These are phyloP conservation scores for Pyxicephalus adspersus DNA, from an alignment of 2,113 vertebrate species.

Conservation along the genomic window DNA sequence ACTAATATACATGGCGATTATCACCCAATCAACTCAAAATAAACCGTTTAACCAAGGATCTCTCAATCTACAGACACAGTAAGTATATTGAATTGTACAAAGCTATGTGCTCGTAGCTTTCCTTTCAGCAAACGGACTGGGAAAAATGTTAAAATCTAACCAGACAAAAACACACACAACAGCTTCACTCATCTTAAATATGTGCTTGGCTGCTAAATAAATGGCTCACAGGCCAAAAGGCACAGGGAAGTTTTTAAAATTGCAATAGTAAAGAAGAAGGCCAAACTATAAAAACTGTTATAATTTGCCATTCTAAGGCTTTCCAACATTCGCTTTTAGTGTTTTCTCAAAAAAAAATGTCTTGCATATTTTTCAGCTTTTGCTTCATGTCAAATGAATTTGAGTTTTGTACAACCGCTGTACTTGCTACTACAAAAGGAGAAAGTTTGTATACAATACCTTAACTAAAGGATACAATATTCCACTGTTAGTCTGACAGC, in stretches of 20 bases:
- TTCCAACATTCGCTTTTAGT: neutral
- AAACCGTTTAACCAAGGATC: neutral
- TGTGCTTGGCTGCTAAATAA: slow-evolving; percentile 55
- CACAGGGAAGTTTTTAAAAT: slow-evolving; percentile 69
- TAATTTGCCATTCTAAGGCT: neutral
- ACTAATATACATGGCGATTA: too few species aligned
- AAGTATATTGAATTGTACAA: too few species aligned
- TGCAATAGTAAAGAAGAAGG: neutral
- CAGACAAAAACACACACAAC: neutral
- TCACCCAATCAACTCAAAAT: too few species aligned
- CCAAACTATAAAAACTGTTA: neutral
- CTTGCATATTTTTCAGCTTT: neutral
- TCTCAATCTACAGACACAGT: too few species aligned
- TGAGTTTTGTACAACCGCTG: neutral
- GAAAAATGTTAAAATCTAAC: slow-evolving; percentile 1
- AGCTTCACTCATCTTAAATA: slow-evolving; percentile 28
- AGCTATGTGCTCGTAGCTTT: too few species aligned
- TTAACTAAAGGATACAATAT: neutral
- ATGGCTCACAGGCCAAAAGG: slow-evolving; percentile 83
- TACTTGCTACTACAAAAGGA: neutral
- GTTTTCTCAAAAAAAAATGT: neutral
- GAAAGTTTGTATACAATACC: slow-evolving; percentile 4
- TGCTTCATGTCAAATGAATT: neutral
- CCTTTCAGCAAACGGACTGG: neutral
- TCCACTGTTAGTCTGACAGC: neutral